Conservation (phyloP, 2,888 invertebrate genomes). For the Sceliomorpha sp. region DNA sequence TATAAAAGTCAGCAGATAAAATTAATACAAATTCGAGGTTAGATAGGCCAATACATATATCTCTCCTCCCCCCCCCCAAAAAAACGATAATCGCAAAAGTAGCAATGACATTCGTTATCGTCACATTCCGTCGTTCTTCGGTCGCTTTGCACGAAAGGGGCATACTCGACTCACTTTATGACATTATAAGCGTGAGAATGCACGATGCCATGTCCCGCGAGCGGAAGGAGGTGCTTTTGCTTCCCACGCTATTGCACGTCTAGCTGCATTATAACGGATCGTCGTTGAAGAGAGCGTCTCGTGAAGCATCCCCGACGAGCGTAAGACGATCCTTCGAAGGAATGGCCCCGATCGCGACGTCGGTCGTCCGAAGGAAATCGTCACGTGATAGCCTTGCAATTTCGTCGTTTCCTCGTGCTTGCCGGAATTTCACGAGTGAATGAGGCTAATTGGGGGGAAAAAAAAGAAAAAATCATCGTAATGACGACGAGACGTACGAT, state of each 20-base stretch:
- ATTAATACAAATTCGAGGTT: no score
- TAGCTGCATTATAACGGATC: constrained; percentile 75
- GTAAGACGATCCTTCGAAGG: constrained; percentile 46
- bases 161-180: constrained; percentile 58
- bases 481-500: no score
- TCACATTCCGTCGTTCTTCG: constrained; percentile 35
- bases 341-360: constrained; percentile 44
- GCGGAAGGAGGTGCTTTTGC: constrained; percentile 72
- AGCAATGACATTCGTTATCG: constrained; percentile 41
- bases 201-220: constrained; percentile 59
- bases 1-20: no score
- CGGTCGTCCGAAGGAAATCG: constrained; percentile 34
- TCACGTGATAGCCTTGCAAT: constrained; percentile 29
- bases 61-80: no score
- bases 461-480: constrained; percentile 36
- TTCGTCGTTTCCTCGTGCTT: constrained; percentile 32
- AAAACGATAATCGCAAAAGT: constrained; percentile 4
- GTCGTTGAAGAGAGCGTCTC: constrained; percentile 57
- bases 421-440: constrained; percentile 49
- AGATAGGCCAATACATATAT: no score
- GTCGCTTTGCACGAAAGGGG: constrained; percentile 46
- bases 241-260: constrained; percentile 72
- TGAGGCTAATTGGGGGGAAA: constrained; percentile 54
- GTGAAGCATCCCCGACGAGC: constrained; percentile 37
- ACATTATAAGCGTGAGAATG: constrained; percentile 77